These are phyloP conservation scores for Forbesichthys papilliferus DNA, from an alignment of 2,113 vertebrate species.

Conservation along the genomic window DNA sequence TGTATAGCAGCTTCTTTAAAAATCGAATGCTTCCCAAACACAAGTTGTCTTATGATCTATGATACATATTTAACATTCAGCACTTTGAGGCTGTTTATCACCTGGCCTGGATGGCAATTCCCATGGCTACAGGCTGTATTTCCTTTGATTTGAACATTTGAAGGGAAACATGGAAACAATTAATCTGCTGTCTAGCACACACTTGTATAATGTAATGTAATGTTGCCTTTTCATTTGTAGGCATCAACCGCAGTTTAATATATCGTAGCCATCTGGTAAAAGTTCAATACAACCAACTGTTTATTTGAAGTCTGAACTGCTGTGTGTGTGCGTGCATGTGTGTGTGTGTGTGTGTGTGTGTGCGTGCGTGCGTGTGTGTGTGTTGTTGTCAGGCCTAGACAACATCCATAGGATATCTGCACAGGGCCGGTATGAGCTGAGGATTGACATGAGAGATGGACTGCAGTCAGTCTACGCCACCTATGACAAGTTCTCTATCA, in stretches of 20 bases:
- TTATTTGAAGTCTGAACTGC: too few species aligned
- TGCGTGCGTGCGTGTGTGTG: not conserved
- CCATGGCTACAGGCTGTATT: not conserved
- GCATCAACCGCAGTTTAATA: too few species aligned
- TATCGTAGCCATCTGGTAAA: too few species aligned
- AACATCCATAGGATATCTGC: conserved; percentile 90
- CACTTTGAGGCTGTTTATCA: not conserved
- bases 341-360: not conserved
- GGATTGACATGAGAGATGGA: conserved; percentile 93
- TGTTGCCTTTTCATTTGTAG: not conserved
- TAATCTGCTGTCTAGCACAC: too few species aligned
- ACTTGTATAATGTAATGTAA: not conserved
- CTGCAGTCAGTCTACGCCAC: conserved; percentile 87
- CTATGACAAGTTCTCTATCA: conserved; percentile 91
- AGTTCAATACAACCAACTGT: too few species aligned
- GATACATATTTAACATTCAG: not conserved
- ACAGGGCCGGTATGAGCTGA: conserved; percentile 91
- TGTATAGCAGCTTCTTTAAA: not conserved
- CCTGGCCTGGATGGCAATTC: not conserved
- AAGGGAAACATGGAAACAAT: too few species aligned
- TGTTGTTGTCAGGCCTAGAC: conserved; percentile 84
- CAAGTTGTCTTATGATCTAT: not conserved
- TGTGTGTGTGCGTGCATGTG: too few species aligned
- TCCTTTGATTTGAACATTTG: not conserved
- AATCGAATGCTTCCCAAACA: not conserved